These are phyloP conservation scores for Donacobius atricapilla DNA, from an alignment of 2,113 vertebrate genomes.

Conservation along the genomic window DNA sequence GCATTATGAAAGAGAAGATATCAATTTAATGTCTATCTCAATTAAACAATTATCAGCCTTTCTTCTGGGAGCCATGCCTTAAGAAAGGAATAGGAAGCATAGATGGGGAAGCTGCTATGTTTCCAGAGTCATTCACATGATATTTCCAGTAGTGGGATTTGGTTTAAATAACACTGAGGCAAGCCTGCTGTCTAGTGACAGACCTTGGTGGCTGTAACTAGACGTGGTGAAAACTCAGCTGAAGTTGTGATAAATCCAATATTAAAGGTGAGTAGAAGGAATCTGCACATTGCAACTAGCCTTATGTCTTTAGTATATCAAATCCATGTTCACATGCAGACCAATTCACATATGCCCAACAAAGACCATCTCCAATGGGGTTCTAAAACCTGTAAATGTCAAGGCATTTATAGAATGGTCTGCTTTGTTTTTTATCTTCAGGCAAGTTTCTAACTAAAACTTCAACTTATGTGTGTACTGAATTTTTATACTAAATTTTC, in stretches of 20 bases:
- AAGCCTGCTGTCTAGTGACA: not conserved
- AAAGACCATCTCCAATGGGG: not conserved
- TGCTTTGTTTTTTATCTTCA: not conserved
- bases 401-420: not conserved
- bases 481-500: not conserved
- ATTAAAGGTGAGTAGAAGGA: not conserved
- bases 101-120: not conserved
- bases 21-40: not conserved
- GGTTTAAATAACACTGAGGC: not conserved
- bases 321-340: not conserved
- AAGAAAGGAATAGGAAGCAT: not conserved
- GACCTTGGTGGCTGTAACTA: accelerated
- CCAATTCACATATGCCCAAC: not conserved
- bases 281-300: not conserved
- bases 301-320: not conserved
- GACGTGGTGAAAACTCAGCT: not conserved
- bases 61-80: not conserved
- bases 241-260: not conserved
- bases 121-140: not conserved
- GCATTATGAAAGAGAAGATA: not conserved
- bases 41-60: not conserved
- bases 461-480: not conserved
- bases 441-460: not conserved
- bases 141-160: not conserved
- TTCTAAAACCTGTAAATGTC: not conserved